phyloP scores from a whole-genome alignment of 2,888 invertebrate genomes.

The Leucophora obtusa region DNA sequence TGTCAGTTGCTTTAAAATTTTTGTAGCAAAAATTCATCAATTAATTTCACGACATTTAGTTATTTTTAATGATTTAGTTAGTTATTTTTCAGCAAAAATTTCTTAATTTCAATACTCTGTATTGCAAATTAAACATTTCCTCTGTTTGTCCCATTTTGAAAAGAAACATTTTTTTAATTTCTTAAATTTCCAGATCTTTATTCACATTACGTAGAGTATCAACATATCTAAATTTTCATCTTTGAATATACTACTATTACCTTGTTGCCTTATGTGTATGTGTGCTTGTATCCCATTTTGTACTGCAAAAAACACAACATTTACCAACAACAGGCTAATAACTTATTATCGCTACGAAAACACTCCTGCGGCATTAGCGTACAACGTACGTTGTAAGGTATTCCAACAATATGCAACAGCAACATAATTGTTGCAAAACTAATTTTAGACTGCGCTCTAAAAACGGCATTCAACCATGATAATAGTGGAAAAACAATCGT shows the following conservation, averaged over 20 bases:
- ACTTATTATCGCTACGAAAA: conserved; percentile 56
- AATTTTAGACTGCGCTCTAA: neutral
- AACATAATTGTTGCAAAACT: conserved; percentile 45
- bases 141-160: too few species aligned
- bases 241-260: neutral
- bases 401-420: conserved; percentile 44
- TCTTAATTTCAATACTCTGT: too few species aligned
- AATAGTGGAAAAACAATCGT: conserved; percentile 1
- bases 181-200: too few species aligned
- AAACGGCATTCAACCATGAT: conserved; percentile 8
- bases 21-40: too few species aligned
- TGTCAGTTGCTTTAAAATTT: too few species aligned
- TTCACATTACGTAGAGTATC: neutral
- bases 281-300: conserved; percentile 15
- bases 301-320: conserved; percentile 32
- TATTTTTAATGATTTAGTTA: too few species aligned
- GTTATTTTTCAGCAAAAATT: too few species aligned
- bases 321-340: conserved; percentile 53
- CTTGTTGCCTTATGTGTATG: neutral
- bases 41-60: too few species aligned
- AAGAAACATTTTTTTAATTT: too few species aligned
- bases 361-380: conserved; percentile 48
- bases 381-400: conserved; percentile 15
- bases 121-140: too few species aligned
- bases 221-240: neutral